Percentiles rank a stretch among this genome's conserved stretches.
Evolutionary conservation across 2,113 vertebrate genomes (phyloP).

Genomic region (Crypturellus undulatus): DNA sequence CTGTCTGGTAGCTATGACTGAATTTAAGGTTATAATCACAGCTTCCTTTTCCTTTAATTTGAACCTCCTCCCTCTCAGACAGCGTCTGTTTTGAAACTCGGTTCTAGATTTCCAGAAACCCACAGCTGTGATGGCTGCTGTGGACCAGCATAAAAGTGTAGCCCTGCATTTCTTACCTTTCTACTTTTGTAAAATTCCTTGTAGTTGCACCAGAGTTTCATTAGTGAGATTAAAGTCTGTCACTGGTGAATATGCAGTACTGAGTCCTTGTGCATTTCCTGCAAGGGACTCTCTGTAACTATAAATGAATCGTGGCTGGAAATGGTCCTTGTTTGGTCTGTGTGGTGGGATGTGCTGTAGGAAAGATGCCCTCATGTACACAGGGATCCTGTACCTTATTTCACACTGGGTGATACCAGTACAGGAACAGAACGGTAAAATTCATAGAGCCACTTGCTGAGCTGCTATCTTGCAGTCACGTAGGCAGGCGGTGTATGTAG

Average conservation of each 20-base stretch:
- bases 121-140: background rate
- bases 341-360: rapidly evolving
- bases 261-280: background rate
- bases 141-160: background rate
- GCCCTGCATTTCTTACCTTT: background rate
- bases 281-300: background rate
- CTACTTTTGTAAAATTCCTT: background rate
- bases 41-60: background rate
- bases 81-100: background rate
- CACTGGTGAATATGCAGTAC: background rate
- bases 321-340: background rate
- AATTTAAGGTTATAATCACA: background rate
- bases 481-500: background rate
- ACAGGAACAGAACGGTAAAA: background rate
- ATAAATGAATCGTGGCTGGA: rapidly evolving
- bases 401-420: rapidly evolving
- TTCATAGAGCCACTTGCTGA: background rate
- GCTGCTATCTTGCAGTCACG: background rate
- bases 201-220: background rate
- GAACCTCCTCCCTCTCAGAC: background rate
- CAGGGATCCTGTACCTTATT: background rate
- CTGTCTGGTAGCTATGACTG: background rate
- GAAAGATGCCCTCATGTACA: background rate
- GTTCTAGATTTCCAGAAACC: background rate
- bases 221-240: rapidly evolving